Evolutionary conservation across 2,113 vertebrate genomes (phyloP).

Genomic region (Thunnus thynnus): DNA sequence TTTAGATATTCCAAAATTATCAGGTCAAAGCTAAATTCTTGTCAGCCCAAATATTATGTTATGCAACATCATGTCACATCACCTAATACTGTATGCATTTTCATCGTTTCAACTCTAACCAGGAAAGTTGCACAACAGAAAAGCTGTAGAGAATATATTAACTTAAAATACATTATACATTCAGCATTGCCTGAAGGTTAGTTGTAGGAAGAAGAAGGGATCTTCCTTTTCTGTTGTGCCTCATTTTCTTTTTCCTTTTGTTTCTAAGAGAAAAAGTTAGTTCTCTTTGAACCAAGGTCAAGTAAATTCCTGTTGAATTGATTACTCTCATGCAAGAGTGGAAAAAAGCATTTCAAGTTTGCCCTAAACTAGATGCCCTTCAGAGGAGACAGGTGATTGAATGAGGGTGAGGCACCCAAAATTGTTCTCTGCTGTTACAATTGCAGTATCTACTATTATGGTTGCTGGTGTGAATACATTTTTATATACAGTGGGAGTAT

Average conservation of each 20-base stretch:
- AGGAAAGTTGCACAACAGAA: neutral
- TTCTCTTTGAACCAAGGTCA: slow-evolving; percentile 50
- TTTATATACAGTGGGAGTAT: neutral
- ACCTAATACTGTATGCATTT: neutral
- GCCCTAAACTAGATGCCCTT: neutral
- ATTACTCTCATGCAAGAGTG: slow-evolving; percentile 9
- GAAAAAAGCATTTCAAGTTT: slow-evolving; percentile 5
- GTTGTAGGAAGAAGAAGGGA: slow-evolving; percentile 30
- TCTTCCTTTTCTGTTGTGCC: slow-evolving; percentile 17
- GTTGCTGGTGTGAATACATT: neutral
- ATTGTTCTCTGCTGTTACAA: neutral
- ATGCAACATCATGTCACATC: too few relatives aligned
- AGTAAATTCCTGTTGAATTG: slow-evolving; percentile 27
- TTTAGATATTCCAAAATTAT: neutral
- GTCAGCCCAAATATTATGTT: too few relatives aligned
- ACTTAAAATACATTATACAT: slow-evolving; percentile 41
- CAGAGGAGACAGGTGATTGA: neutral
- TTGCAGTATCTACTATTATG: neutral
- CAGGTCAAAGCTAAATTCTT: neutral
- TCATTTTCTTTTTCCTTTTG: slow-evolving; percentile 35
- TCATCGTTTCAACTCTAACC: neutral
- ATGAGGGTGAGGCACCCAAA: neutral
- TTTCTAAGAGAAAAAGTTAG: neutral
- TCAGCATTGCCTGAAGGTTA: slow-evolving; percentile 42
- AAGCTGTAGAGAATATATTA: slow-evolving; percentile 44